Evolutionary conservation across 2,888 invertebrate genomes (phyloP), one percentile per base, ranked within the genome.

Genomic region (Eledone cirrhosa): DNA sequence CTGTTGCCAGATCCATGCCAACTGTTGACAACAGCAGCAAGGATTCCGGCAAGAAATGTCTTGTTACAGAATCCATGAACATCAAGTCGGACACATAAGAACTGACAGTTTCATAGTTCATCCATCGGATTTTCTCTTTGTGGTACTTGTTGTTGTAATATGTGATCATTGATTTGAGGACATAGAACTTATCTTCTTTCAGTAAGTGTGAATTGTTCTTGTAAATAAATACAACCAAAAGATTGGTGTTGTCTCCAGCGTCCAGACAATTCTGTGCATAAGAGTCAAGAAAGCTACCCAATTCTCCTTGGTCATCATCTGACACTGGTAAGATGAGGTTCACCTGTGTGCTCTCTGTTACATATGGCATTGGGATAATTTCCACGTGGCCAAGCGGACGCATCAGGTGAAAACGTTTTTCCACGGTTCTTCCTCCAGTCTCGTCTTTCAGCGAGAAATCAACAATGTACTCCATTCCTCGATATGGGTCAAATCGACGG

Each of bases 311-410:
- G 48, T 86, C 93, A 31, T 84, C 82, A 22, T 84, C 85, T 47
- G 93, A 93, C 5, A 95, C 92, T 0, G 95, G 94, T 82, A 97
- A 91, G 84, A 98, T 91, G 83, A 97, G 92, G 80, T 94, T 93
- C 7, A 98, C 93, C 83, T 95, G 93, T 11, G 95, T 94, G 90
- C 95, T 96, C 92, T 99, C 98, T 0, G 98, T 98, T 1, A 98
- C 98, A 91, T 98, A 98, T 0, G 97, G 98, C 89, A 97, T 95
- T 1, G 95, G 94, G 63, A 97, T 93, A 80, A 98, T 94, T 89
- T 98, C 96, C 14, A 97, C 95, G 80, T 94, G 94, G 24, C 96
- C 96, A 79, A 98, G 92, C 22, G 96, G 95, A 83, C 97, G 95
- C 78, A 94, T 94, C 65, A 95, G 93, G 92, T 97, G 94, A 84